Conservation (phyloP, 2,113 vertebrate species). For the Fulica atra region DNA sequence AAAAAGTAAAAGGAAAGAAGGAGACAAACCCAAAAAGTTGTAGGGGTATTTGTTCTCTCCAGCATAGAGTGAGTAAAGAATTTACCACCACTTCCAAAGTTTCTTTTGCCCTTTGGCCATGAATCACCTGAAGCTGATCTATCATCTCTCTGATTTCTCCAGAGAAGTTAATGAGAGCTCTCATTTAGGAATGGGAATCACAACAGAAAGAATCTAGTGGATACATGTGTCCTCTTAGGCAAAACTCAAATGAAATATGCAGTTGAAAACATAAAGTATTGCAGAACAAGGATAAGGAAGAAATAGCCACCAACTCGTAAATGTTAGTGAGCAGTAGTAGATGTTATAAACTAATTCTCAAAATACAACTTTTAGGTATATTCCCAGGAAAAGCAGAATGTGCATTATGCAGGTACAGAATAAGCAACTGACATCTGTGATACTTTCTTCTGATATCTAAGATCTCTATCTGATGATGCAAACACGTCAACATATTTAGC, state of each 20-base stretch:
- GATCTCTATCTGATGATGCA: not conserved
- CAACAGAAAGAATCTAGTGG: not conserved
- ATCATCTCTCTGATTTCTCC: not conserved
- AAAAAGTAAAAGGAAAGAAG: not conserved
- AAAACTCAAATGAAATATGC: not conserved
- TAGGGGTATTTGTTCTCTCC: not conserved
- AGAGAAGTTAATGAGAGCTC: not conserved
- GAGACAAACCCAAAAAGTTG: not conserved
- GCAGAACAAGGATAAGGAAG: not conserved
- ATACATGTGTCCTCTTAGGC: not conserved
- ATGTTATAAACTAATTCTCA: not conserved
- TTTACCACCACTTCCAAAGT: not conserved
- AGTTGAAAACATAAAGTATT: not conserved
- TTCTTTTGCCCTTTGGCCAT: not conserved
- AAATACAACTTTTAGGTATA: not conserved
- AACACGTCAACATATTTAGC: not conserved
- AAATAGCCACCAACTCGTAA: not conserved
- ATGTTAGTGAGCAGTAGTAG: not conserved
- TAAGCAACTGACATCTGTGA: not conserved
- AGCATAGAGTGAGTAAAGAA: not conserved
- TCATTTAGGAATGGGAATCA: not conserved
- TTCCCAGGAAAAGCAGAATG: not conserved
- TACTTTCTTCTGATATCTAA: not conserved
- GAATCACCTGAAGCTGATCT: not conserved
- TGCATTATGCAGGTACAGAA: not conserved